phyloP scores from a whole-genome alignment of 2,888 invertebrate species.

The Zygaena filipendulae region DNA sequence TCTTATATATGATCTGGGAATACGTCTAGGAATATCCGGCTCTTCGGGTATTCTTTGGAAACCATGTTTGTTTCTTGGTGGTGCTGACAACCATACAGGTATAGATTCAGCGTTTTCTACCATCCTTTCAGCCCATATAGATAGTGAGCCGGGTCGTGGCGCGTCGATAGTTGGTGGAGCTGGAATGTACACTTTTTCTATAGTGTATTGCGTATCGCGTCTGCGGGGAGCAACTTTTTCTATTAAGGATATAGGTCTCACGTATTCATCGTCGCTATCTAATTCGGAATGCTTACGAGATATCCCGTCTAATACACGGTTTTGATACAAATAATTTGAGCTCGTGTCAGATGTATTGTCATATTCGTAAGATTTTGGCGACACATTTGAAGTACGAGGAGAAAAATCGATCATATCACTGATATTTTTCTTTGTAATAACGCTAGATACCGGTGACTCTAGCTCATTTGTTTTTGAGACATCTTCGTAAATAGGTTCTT shows the following conservation, averaged over 20 bases:
- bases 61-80: constrained; percentile 45
- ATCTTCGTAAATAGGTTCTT: constrained; percentile 36
- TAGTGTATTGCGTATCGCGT: constrained; percentile 33
- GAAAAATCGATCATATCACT: constrained; percentile 54
- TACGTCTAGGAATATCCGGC: constrained; percentile 43
- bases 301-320: constrained; percentile 18
- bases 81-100: constrained; percentile 59
- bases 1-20: constrained; percentile 63
- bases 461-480: constrained; percentile 27
- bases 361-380: constrained; percentile 32
- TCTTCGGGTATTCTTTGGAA: constrained; percentile 39
- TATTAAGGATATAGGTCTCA: constrained; percentile 43
- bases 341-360: constrained; percentile 34
- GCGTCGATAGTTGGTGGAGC: constrained; percentile 58
- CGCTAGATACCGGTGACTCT: constrained; percentile 19
- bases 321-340: constrained; percentile 36
- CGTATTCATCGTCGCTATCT: constrained; percentile 50
- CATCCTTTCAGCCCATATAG: constrained; percentile 58
- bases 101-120: constrained; percentile 67
- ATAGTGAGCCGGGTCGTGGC: constrained; percentile 45
- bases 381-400: constrained; percentile 27
- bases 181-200: constrained; percentile 51
- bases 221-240: constrained; percentile 45
- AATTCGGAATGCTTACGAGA: constrained; percentile 15
- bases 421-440: constrained; percentile 20